phyloP scores from a whole-genome alignment of 2,113 vertebrate species.

The Promerops cafer region DNA sequence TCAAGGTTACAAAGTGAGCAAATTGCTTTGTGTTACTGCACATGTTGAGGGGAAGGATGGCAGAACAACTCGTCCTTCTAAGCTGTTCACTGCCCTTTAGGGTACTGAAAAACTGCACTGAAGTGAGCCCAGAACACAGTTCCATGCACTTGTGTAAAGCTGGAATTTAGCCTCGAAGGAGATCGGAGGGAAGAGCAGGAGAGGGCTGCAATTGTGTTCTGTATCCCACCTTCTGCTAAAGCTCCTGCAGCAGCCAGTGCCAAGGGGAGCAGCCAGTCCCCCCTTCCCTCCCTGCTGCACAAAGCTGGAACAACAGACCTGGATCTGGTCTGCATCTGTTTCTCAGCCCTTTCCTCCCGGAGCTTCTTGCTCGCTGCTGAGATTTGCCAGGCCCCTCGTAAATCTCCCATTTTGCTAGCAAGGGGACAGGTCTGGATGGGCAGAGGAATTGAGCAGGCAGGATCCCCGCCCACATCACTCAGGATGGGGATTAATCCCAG shows the following conservation, averaged over 20 bases:
- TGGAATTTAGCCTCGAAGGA: background rate
- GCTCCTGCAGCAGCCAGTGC: background rate
- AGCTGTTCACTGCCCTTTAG: background rate
- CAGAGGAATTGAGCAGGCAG: background rate
- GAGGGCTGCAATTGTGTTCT: background rate
- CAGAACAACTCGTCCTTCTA: background rate
- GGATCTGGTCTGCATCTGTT: background rate
- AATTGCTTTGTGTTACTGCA: background rate
- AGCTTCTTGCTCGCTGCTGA: background rate
- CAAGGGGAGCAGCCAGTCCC: accelerated
- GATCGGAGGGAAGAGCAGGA: background rate
- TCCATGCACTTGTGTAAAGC: background rate
- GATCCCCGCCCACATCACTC: accelerated
- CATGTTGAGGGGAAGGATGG: background rate
- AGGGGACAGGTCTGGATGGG: background rate
- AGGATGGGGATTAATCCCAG: background rate
- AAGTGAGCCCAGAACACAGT: background rate
- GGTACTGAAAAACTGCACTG: background rate
- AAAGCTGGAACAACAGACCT: background rate
- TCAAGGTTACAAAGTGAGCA: background rate
- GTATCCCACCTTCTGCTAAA: background rate
- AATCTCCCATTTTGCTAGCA: background rate
- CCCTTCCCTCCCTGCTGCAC: background rate
- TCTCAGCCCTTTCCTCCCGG: background rate
- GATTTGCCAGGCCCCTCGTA: background rate